Evolutionary conservation across 2,888 invertebrate genomes (phyloP), one percentile per base, ranked within the genome.

Genomic region (Philereme transversata): DNA sequence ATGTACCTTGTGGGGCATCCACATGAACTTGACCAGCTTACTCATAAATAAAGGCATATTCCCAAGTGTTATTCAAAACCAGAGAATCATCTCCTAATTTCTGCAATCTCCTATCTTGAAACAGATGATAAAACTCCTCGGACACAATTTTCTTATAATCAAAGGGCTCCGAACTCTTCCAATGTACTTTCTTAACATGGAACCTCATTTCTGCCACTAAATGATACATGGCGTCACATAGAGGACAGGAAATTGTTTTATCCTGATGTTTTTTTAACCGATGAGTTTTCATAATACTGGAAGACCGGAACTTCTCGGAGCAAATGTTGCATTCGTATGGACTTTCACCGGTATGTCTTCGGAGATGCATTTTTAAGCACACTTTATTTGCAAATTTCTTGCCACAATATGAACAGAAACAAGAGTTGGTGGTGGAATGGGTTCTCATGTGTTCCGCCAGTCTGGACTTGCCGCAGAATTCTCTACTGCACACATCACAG

Each of bases 291-390:
- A 82, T 77, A 51, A 78, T 77, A 46, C 81, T 83, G 0, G 79
- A 78, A 3, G 83, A 81, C 5, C 81, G 73, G 62, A 84, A 84
- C 47, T 72, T 76, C 52, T 78, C 76, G 0, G 69, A 76, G 34
- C 84, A 84, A 4, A 81, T 58, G 38, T 83, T 79, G 58, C 84
- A 84, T 8, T 76, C 53, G 7, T 84, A 83, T 0, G 84, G 83
- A 7, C 69, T 63, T 58, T 82, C 83, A 0, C 82, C 82, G 0
- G 83, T 83, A 47, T 83, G 83, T 38, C 79, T 69, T 44, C 82
- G 70, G 4, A 76, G 64, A 60, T 84, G 83, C 78, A 81, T 79
- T 58, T 79, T 78, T 0, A 84, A 57, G 57, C 80, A 81, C 0
- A 78, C 79, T 41, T 74, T 76, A 52, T 81, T 82, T 0, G 80